Evolutionary conservation across 2,888 invertebrate species (phyloP).

Genomic region (Sussaba pulchella): DNA sequence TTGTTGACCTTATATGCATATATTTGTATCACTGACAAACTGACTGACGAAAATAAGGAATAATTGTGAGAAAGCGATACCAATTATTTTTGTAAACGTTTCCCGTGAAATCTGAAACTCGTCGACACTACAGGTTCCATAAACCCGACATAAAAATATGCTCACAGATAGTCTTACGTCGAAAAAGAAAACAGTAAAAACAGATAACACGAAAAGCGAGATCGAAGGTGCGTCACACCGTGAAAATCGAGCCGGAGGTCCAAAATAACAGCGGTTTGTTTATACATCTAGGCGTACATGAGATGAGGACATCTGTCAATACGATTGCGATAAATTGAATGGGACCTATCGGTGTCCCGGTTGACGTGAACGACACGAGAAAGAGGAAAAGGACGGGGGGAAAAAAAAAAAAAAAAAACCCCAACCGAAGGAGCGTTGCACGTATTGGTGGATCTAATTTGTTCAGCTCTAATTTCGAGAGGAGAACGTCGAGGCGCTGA

Average conservation of each 20-base stretch:
- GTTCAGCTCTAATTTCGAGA: slow-evolving; percentile 71
- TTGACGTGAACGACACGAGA: slow-evolving; percentile 33
- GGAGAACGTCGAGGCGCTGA: slow-evolving; percentile 70
- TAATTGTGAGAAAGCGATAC: too few species aligned
- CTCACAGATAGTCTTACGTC: slow-evolving; percentile 5
- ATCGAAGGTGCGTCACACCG: neutral
- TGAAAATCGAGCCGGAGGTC: neutral
- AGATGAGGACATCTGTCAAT: slow-evolving; percentile 56
- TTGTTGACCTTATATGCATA: too few species aligned
- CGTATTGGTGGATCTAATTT: slow-evolving; percentile 72
- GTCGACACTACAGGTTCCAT: too few species aligned
- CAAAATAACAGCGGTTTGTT: slow-evolving; percentile 52
- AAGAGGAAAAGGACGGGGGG: slow-evolving; percentile 1
- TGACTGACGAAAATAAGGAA: too few species aligned
- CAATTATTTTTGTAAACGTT: too few species aligned
- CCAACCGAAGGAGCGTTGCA: slow-evolving; percentile 47
- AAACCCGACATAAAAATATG: too few species aligned
- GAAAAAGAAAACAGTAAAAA: slow-evolving; percentile 36
- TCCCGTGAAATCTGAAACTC: too few species aligned
- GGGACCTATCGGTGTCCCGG: slow-evolving; percentile 47
- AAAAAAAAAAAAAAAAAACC: slow-evolving; percentile 40
- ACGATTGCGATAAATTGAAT: slow-evolving; percentile 52
- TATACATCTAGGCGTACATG: slow-evolving; percentile 26
- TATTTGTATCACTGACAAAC: too few species aligned
- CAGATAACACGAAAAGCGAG: neutral